phyloP scores from a whole-genome alignment of 1,140 invertebrate species.

The Drosophila micromelanica region DNA sequence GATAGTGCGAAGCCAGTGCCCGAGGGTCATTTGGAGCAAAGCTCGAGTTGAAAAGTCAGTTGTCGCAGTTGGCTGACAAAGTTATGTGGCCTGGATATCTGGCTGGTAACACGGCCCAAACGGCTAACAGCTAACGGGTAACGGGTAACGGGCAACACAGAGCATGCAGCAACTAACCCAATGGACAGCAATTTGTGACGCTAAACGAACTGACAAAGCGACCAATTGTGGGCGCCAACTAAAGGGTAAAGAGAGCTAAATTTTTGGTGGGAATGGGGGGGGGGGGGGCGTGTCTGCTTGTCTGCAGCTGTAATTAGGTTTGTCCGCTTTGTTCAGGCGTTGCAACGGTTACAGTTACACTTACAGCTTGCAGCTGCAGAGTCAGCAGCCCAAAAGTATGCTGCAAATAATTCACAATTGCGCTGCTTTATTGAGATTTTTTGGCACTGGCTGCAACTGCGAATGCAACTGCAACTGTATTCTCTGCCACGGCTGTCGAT shows the following conservation, averaged over 20 bases:
- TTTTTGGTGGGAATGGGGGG: neutral
- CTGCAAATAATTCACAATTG: slow-evolving; percentile 78
- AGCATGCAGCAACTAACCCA: slow-evolving; percentile 59
- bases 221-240: slow-evolving; percentile 33
- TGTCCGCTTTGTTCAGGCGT: slow-evolving; percentile 46
- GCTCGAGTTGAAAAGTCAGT: slow-evolving; percentile 70
- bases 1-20: neutral
- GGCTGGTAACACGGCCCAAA: slow-evolving; percentile 6
- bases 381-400: slow-evolving; percentile 62
- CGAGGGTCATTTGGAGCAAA: neutral
- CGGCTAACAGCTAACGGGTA: neutral
- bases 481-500: slow-evolving; percentile 21
- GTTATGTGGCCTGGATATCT: slow-evolving; percentile 55
- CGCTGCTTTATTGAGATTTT: slow-evolving; percentile 51
- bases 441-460: slow-evolving; percentile 11
- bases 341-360: slow-evolving; percentile 22
- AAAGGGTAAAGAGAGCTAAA: neutral
- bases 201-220: slow-evolving; percentile 76
- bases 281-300: slow-evolving; percentile 13
- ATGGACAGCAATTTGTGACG: slow-evolving; percentile 77
- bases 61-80: slow-evolving; percentile 65
- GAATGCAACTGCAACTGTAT: neutral
- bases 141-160: neutral
- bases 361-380: slow-evolving; percentile 12
- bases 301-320: slow-evolving; percentile 78